Base-by-base conservation (phyloP, 92 coral and sea anemone species). In the Galaxea fascicularis region DNA sequence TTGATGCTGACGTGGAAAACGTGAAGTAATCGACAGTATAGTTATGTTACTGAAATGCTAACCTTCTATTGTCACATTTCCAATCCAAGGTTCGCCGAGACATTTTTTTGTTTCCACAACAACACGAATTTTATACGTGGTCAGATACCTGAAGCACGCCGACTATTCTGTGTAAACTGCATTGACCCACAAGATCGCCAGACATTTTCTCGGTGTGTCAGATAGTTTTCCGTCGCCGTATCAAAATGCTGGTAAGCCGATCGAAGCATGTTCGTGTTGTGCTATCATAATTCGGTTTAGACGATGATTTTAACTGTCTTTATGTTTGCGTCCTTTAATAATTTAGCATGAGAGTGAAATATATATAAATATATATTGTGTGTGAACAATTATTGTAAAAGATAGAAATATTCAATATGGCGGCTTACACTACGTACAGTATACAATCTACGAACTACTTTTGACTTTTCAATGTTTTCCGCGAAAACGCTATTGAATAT, bases 321-420 rank as follows among this genome's bases (percentile, higher is more conserved):
- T 3, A 10, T 39, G 13, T 58, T 76, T 31, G 81, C 59, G 58
- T 76, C 58, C 53, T 57, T n/a, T 57, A 74, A 63, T 16, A 18
- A 24, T 31, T 35, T n/a, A n/a, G n/a, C 27, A 29, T 53, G 29
- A 74, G 26, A 10, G 1, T 30, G n/a, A 20, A 3, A 16, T 63
- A 56, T 56, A 56, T 4, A 8, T 13, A 35, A 76, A 63, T 28
- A 56, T 54, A 56, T 29, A 24, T 18, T 17, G 25, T 41, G 28
- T 1, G 58, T 26, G 12, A 15, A 24, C 0, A 11, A 44, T 65
- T 15, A 44, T 11, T 18, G n/a, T n/a, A n/a, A n/a, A n/a, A n/a
- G n/a, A n/a, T n/a, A n/a, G 21, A 17, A 46, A 51, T 16, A 22
- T 53, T 16, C 22, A 21, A 30, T 29, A 57, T 20, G 17, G 47